Percentiles rank a stretch among this genome's conserved stretches.
These are phyloP conservation scores for Epinephelus moara DNA, from an alignment of 2,113 vertebrate species.

Conservation along the genomic window DNA sequence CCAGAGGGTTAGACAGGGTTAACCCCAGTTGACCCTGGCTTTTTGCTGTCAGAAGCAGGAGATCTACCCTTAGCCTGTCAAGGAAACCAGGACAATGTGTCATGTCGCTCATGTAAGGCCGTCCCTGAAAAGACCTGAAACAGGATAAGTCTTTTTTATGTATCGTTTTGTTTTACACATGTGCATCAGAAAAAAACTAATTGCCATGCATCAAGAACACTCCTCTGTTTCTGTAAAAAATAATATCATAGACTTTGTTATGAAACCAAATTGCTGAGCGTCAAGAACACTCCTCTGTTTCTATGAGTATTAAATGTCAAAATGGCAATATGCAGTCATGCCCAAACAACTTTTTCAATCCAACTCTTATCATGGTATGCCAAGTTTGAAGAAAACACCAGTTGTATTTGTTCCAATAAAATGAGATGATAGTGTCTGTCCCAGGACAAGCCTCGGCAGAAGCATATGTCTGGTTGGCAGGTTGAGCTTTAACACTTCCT, in stretches of 20 bases:
- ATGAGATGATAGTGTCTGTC: conserved; percentile 37
- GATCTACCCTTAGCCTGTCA: conserved; percentile 57
- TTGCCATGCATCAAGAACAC: not conserved
- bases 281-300: not conserved
- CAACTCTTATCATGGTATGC: conserved; percentile 1
- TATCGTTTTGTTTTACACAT: conserved; percentile 12
- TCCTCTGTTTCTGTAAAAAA: not conserved
- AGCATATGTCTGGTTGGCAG: conserved; percentile 27
- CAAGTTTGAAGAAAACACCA: conserved; percentile 51
- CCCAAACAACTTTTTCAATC: conserved; percentile 15
- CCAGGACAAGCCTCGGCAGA: conserved; percentile 43
- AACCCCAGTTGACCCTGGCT: conserved; percentile 77
- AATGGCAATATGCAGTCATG: conserved; percentile 12
- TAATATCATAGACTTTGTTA: not conserved
- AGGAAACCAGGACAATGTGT: conserved; percentile 63
- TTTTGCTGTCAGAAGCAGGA: conserved; percentile 60
- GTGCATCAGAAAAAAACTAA: not conserved
- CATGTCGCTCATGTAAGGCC: conserved; percentile 41
- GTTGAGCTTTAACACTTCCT: conserved; percentile 55
- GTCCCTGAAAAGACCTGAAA: conserved; percentile 14
- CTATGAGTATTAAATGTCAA: conserved; percentile 30
- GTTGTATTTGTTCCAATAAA: conserved; percentile 46
- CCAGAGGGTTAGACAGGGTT: conserved; percentile 69
- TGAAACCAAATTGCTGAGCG: not conserved
- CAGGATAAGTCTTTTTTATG: conserved; percentile 6